Evolutionary conservation across 2,888 invertebrate species (phyloP).

Genomic region (Lasioglossum oenotherae): DNA sequence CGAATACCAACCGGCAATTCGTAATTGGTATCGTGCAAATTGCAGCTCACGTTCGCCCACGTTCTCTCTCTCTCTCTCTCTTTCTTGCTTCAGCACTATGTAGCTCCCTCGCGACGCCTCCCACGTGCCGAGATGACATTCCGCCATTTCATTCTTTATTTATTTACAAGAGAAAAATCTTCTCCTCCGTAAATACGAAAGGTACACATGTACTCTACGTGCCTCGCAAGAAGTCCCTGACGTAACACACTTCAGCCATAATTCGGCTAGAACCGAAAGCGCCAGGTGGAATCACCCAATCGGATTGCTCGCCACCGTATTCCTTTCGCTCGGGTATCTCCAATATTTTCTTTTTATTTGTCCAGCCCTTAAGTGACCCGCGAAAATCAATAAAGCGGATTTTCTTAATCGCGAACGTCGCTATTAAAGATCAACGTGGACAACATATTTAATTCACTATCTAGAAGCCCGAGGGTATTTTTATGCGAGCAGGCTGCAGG

Average conservation of each 20-base stretch:
- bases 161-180: background rate
- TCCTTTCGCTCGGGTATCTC: no score
- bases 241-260: no score
- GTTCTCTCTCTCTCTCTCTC: background rate
- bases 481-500: background rate
- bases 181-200: background rate
- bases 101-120: rapidly evolving
- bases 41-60: background rate
- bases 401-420: no score
- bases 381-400: no score
- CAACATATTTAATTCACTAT: background rate
- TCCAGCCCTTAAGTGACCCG: no score
- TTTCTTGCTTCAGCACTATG: background rate
- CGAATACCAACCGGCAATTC: background rate
- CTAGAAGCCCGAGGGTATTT: background rate
- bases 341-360: no score
- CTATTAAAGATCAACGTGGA: no score
- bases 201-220: background rate
- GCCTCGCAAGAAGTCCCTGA: no score
- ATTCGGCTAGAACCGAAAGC: no score
- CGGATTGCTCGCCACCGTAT: no score
- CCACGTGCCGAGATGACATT: background rate
- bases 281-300: no score
- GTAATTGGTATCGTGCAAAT: slow-evolving; percentile 31
- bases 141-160: background rate